Evolutionary conservation across 2,888 invertebrate species (phyloP), one percentile per base, ranked within the genome.

Genomic region (Cosmia pyralina): DNA sequence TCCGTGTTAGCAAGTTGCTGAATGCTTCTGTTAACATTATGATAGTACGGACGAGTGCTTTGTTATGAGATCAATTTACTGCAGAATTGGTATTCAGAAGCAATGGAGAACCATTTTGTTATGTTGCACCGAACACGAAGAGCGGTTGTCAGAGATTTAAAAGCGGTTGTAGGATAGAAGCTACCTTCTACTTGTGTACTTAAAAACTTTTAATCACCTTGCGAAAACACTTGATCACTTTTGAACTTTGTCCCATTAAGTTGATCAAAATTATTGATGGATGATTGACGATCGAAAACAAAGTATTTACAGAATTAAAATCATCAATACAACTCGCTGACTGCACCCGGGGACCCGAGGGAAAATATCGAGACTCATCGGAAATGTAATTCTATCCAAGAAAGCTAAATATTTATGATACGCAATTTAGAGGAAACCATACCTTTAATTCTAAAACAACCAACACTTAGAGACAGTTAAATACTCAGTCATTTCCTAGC

Each of bases 401-500:
- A 60, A 38, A 46, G 10, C 13, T 11, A 46, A 11, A n/a, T n/a
- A 46, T 44, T 4, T 34, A 17, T 44, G 11, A 19, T 2, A 28
- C 19, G 15, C 22, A 38, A 46, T 38, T 34, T 7, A n/a, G 15
- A 7, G 15, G 22, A 15, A 53, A 74, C 50, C 22, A 38, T 50
- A 34, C n/a, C 13, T 64, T 55, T 28, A 22, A 60, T 65, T 60
- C 34, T 0, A 52, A 62, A 48, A n/a, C 52, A 41, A 58, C 22
- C 44, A 22, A 52, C 22, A 74, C 41, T 63, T 67, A 63, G 10
- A n/a, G 19, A 58, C 53, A 38, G 34, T 38, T 69, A 48, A 62
- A 58, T 41, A 52, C 72, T 48, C 48, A 22, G 8, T 60, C n/a
- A 59, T 52, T 77, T 38, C 58, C 55, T 38, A 38, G 57, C 50